Conservation (phyloP, 2,797 vertebrate species). For the Acanthurus leucopareius region DNA sequence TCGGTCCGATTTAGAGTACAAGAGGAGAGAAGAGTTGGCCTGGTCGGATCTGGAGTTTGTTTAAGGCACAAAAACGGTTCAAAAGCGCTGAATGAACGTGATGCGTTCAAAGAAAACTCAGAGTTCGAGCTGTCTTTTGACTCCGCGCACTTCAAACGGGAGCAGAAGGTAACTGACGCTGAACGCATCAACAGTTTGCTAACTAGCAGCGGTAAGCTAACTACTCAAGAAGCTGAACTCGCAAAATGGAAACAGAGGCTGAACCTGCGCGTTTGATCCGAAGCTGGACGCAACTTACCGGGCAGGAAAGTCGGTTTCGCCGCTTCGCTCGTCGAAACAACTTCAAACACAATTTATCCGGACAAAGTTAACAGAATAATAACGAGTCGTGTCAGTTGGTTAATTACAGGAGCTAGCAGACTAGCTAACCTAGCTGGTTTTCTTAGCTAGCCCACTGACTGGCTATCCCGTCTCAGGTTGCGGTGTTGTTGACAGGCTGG, state of each 20-base stretch:
- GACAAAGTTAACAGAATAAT: background rate
- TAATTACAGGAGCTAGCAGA: constrained; percentile 30
- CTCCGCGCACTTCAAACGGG: background rate
- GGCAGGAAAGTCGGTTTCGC: constrained; percentile 35
- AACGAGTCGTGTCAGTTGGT: constrained; percentile 27
- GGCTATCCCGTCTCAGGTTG: constrained; percentile 81
- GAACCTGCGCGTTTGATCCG: constrained; percentile 64
- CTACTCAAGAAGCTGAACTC: constrained; percentile 68
- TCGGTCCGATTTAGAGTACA: constrained; percentile 25
- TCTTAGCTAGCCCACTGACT: constrained; percentile 63
- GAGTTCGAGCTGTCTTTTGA: background rate
- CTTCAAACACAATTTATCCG: constrained; percentile 5
- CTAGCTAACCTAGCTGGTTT: constrained; percentile 72
- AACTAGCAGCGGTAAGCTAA: constrained; percentile 71
- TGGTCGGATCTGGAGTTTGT: background rate
- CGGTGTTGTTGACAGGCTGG: constrained; percentile 79
- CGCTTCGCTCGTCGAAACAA: constrained; percentile 28
- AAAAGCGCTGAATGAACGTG: background rate
- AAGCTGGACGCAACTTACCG: constrained; percentile 74
- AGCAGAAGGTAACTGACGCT: background rate
- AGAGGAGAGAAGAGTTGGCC: constrained; percentile 15
- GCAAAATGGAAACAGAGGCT: constrained; percentile 75
- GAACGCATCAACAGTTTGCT: constrained; percentile 44
- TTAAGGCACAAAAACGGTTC: background rate
- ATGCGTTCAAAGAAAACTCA: background rate